Evolutionary conservation across 2,888 invertebrate genomes (phyloP), one percentile per base, ranked within the genome.

Genomic region (Prostheceraeus crozeri): DNA sequence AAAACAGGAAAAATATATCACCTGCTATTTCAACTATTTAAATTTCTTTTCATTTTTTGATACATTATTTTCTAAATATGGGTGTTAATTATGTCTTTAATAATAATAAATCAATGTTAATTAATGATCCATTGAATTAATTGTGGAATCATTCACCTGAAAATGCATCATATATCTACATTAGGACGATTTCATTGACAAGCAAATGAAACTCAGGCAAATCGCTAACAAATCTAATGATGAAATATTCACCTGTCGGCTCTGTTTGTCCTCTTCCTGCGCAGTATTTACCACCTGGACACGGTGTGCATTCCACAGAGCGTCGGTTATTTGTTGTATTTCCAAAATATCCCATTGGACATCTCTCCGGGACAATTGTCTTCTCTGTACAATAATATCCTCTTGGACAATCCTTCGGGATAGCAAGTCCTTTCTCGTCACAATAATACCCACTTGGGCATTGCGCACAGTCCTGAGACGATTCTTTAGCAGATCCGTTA

Each of bases 391-490:
- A 74, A 65, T 68, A 73, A 63, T 69, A 72, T 1, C 73, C 73
- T 10, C 69, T 68, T 23, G 40, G 54, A 65, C 74, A 74, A 10
- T 64, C 62, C n/a, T 40, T 70, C 2, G 73, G 73, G 6, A 57
- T 48, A 1, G 69, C 72, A 6, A 74, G 66, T 25, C 74, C 74
- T 57, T 69, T 68, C 11, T 61, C 60, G 53, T 72, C 69, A 66
- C 74, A 74, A 63, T 70, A 74, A 57, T 65, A 71, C 0, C 74
- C 74, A n/a, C 72, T 70, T n/a, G 68, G 66, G 67, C 74, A 74
- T 59, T 69, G 70, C 3, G 72, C 67, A 64, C 74, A 74, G 70
- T 63, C 11, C 67, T 63, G 25, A 35, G 14, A 56, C 19, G 27
- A 28, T 14, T 57, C 11, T 23, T 66, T 67, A 1, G 73, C 71